Conservation (phyloP, 1,140 invertebrate genomes). For the Pinna nobilis region DNA sequence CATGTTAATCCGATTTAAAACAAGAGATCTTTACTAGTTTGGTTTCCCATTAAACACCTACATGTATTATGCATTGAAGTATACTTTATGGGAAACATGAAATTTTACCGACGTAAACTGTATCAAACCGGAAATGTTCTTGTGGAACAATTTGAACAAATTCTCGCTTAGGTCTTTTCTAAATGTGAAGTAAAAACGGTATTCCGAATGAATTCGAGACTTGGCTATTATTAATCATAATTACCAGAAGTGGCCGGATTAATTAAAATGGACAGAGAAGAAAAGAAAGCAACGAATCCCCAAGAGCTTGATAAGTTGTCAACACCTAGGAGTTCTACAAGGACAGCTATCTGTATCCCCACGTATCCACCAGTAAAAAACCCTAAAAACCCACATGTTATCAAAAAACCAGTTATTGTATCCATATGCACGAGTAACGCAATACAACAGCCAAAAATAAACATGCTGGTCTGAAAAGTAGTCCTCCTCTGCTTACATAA, state of each 20-base stretch:
- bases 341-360: neutral
- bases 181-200: too few species aligned
- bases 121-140: too few species aligned
- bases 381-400: neutral
- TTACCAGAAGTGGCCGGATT: slow-evolving; percentile 16
- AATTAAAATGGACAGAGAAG: slow-evolving; percentile 14
- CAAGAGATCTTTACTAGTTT: too few species aligned
- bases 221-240: too few species aligned
- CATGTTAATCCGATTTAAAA: too few species aligned
- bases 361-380: slow-evolving; percentile 18
- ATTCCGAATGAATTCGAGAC: too few species aligned
- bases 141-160: too few species aligned
- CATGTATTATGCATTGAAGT: too few species aligned
- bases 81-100: too few species aligned
- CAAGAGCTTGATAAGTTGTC: slow-evolving; percentile 22
- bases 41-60: too few species aligned
- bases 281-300: slow-evolving; percentile 11
- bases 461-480: neutral
- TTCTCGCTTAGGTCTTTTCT: too few species aligned
- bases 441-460: neutral
- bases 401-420: neutral
- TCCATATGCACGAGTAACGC: neutral
- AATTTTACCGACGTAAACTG: too few species aligned
- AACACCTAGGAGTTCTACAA: slow-evolving; percentile 3
- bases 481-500: neutral